Conservation (phyloP, 2,888 invertebrate species). For the Reticulitermes lucifugus region DNA sequence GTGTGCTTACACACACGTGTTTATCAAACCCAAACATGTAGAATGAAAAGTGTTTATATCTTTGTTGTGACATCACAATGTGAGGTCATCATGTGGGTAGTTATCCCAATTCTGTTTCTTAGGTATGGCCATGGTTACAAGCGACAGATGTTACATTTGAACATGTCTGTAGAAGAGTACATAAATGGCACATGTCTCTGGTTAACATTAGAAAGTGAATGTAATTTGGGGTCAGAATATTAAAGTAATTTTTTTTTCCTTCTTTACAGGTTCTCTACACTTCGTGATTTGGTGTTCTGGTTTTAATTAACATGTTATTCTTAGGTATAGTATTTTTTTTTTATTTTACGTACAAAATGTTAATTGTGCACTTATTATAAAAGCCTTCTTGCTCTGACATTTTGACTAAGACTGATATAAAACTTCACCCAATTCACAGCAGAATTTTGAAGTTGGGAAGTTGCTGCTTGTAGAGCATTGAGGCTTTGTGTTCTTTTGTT, state of each 20-base stretch:
- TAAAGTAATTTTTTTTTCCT: background rate
- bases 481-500: slow-evolving; percentile 29
- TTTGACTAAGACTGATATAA: slow-evolving; percentile 25
- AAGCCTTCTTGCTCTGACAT: slow-evolving; percentile 13
- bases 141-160: too few relatives aligned
- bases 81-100: too few relatives aligned
- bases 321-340: slow-evolving; percentile 14
- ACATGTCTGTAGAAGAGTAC: too few relatives aligned
- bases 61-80: too few relatives aligned
- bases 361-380: slow-evolving; percentile 25
- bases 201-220: too few relatives aligned
- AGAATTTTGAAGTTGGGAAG: background rate
- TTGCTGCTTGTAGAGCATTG: slow-evolving; percentile 23
- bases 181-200: too few relatives aligned
- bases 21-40: too few relatives aligned
- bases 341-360: slow-evolving; percentile 29
- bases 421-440: background rate
- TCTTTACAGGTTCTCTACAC: background rate
- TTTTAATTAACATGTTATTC: slow-evolving; percentile 30
- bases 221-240: too few relatives aligned
- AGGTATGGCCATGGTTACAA: too few relatives aligned
- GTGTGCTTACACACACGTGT: too few relatives aligned
- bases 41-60: too few relatives aligned
- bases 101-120: too few relatives aligned
- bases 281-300: slow-evolving; percentile 12